Evolutionary conservation across 2,888 invertebrate genomes (phyloP), one percentile per base, ranked within the genome.

Genomic region (Torymus texanus): DNA sequence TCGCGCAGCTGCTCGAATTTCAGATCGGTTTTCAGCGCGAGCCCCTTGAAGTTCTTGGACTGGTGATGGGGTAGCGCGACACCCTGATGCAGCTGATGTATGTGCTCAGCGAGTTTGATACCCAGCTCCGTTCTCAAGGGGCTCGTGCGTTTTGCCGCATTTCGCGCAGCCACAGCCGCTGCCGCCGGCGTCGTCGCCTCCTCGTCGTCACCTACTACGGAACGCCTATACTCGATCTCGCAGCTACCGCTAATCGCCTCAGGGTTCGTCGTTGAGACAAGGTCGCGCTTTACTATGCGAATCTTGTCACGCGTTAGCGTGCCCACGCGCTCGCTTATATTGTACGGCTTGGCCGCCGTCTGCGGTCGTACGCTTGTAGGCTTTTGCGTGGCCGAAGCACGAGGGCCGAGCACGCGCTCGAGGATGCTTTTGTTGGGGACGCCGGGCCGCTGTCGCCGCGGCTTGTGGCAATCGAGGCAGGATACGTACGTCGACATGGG

Each of bases 241-340:
- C 88, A 88, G 83, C 90, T 90, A 73, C 85, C 85, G 77, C 85
- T 91, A 81, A 92, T 92, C 70, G 90, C 92, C 81, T 92, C 91
- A 80, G 92, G 91, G 87, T 94, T 95, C 59, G 94, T 94, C 2
- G 94, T 94, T 0, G 92, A 94, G 3, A 93, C 91, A 77, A 95
- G 90, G 81, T 92, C 93, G 72, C 92, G 91, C 76, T 92, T 93
- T 81, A 92, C 91, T 83, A 94, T 94, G 75, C 92, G 92, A 13
- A 93, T 85, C 83, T 90, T 90, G 71, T 88, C 86, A 76, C 76
- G 68, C 72, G 73, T 72, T 8, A 72, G 13, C 0, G 78, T 72
- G 10, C 67, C 75, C 8, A 78, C 14, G 8, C 75, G 65, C n/a
- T 75, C 78, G 59, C 78, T 81, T 68, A 81, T 74, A 3, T 62